These are phyloP conservation scores for Odontesthes bonariensis DNA, from an alignment of 2,113 vertebrate species.

Conservation along the genomic window DNA sequence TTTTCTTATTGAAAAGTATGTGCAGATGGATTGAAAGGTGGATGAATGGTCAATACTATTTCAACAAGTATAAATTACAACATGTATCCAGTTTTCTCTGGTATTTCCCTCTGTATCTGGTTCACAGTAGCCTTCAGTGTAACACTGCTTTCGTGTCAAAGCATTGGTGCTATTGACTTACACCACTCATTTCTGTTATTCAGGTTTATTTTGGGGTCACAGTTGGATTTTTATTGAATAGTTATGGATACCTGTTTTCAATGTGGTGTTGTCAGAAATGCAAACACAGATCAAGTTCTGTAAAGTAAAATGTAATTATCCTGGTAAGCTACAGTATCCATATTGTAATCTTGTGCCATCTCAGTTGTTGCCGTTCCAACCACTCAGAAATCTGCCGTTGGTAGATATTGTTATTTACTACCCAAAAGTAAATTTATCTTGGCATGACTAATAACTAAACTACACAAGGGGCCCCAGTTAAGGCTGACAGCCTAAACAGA, in stretches of 20 bases:
- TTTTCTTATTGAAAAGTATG: not conserved
- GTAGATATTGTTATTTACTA: slow-evolving; percentile 26
- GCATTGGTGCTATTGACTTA: not conserved
- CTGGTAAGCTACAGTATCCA: too few relatives aligned
- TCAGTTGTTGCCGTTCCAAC: not conserved
- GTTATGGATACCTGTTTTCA: too few relatives aligned
- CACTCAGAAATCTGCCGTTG: slow-evolving; percentile 26
- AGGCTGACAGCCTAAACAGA: slow-evolving; percentile 48
- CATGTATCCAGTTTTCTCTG: not conserved
- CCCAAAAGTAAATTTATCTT: slow-evolving; percentile 44
- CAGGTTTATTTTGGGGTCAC: too few relatives aligned
- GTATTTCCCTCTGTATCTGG: slow-evolving; percentile 24
- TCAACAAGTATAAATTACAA: slow-evolving; percentile 5
- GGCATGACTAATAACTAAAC: slow-evolving; percentile 36
- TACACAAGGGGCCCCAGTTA: slow-evolving; percentile 1
- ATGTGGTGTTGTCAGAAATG: too few relatives aligned
- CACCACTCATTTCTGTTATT: not conserved
- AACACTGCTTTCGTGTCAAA: slow-evolving; percentile 6
- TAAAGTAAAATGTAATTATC: too few relatives aligned
- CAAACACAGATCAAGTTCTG: too few relatives aligned
- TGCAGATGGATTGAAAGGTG: not conserved
- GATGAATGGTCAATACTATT: slow-evolving; percentile 17
- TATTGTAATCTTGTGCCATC: too few relatives aligned
- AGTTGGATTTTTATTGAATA: too few relatives aligned
- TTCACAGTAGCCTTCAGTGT: slow-evolving; percentile 11